A percentile compares a stretch with the other conserved stretches of the same genome.
Evolutionary conservation across 1,140 invertebrate species (phyloP).

Genomic region (Asbolus verrucosus): DNA sequence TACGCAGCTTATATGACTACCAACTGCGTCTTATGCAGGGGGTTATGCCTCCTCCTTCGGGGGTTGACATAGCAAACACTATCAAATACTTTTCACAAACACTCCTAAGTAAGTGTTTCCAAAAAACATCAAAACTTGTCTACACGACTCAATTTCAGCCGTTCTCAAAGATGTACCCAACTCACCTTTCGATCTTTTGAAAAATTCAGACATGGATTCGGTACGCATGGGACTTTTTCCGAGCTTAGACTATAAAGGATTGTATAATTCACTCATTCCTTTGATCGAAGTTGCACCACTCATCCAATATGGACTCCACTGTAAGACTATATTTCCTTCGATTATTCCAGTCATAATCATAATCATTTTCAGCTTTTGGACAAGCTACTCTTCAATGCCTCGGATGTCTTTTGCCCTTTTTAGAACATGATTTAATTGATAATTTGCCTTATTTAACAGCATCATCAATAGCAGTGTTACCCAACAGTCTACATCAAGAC

Average conservation of each 20-base stretch:
- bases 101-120: conserved; percentile 80
- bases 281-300: conserved; percentile 84
- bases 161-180: conserved; percentile 95
- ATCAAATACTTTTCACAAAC: conserved; percentile 98
- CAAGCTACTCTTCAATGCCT: conserved; percentile 90
- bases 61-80: conserved; percentile 95
- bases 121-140: background rate
- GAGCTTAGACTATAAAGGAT: conserved; percentile 93
- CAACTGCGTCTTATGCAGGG: conserved; percentile 93
- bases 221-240: conserved; percentile 91
- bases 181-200: conserved; percentile 90
- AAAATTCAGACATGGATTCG: conserved; percentile 85
- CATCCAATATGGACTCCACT: conserved; percentile 85
- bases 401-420: conserved; percentile 93
- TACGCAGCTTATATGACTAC: conserved; percentile 95
- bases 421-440: conserved; percentile 96
- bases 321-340: conserved; percentile 65
- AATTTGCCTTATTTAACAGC: conserved; percentile 94
- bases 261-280: conserved; percentile 89
- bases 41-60: conserved; percentile 90
- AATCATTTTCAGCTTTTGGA: conserved; percentile 90
- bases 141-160: conserved; percentile 70
- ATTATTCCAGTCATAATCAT: conserved; percentile 26
- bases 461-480: conserved; percentile 92
- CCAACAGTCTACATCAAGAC: conserved; percentile 91